A percentile compares a stretch with the other conserved stretches of the same genome.
Conservation (phyloP, 2,888 invertebrate genomes). For the Chrysolina americana region DNA sequence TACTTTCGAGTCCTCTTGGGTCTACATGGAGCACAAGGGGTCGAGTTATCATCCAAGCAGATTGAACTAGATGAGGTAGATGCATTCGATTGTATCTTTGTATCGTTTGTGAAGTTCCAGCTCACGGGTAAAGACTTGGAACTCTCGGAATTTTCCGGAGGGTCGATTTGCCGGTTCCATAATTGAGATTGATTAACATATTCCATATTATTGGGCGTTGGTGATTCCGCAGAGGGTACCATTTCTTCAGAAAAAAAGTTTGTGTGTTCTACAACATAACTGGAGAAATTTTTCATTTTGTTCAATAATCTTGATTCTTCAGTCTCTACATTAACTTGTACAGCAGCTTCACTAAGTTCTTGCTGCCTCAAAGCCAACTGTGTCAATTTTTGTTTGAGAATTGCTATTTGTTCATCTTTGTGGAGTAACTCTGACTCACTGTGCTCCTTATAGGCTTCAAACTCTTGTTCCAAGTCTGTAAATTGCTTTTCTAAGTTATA, state of each 20-base stretch:
- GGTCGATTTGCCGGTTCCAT: constrained; percentile 43
- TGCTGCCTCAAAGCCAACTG: constrained; percentile 64
- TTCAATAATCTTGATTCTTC: constrained; percentile 55
- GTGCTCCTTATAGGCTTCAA: constrained; percentile 73
- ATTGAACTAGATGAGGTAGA: constrained; percentile 61
- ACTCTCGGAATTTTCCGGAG: constrained; percentile 41
- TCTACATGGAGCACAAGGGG: constrained; percentile 65
- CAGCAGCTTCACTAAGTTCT: constrained; percentile 47
- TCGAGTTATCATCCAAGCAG: constrained; percentile 58
- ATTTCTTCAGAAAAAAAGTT: constrained; percentile 63
- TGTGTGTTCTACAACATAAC: constrained; percentile 65
- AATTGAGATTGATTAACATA: constrained; percentile 39
- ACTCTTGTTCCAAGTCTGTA: constrained; percentile 80
- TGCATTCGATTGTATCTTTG: constrained; percentile 40
- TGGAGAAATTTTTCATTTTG: constrained; percentile 63
- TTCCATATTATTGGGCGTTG: constrained; percentile 37
- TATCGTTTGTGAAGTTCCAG: constrained; percentile 50
- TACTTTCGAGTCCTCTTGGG: constrained; percentile 67
- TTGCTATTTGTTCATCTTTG: constrained; percentile 73
- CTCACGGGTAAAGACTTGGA: constrained; percentile 52
- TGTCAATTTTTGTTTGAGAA: constrained; percentile 71
- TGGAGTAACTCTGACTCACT: constrained; percentile 72
- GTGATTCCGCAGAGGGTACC: constrained; percentile 48
- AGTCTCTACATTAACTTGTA: constrained; percentile 56
- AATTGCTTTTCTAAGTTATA: constrained; percentile 81